Base-by-base conservation (phyloP, 2,797 vertebrate genomes). In the Gymnothorax reevesii region DNA sequence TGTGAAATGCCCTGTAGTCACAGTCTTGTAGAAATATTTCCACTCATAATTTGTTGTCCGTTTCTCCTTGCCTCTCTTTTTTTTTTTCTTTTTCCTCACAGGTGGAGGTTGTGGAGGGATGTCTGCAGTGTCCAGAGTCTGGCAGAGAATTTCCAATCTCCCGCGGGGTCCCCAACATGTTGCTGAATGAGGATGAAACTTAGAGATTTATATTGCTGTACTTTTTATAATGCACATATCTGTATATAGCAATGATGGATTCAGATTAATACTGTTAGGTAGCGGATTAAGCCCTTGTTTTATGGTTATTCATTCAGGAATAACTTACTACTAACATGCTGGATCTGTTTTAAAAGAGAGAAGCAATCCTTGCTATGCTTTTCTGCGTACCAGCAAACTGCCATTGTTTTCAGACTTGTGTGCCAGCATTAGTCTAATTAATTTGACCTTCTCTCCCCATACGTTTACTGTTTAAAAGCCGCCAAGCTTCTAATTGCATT, bases 41-140 rank as follows among this genome's bases (percentile, higher is more conserved):
- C 52, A 3, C 55, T 49, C 77, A 10, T 22, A 7, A 80, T 20
- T 55, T 6, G 5, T 42, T 42, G 33, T 42, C 33, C 2, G 33
- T 42, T 42, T 42, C 33, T 42, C 33, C 33, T 42, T 42, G 33
- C 33, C 2, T 42, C 33, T 42, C 33, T 42, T 42, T 42, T 42
- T 42, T 42, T 42, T 42, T 42, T 42, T 42, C 33, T 42, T 42
- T 42, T 27, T 71, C 8, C 2, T 27, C 10, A 13, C 91, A 98
- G 97, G 96, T 98, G 90, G 97, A 98, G 89, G 97, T 98, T 88
- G 87, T 98, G 0, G 97, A 98, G 90, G 98, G 97, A n/a, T 95
- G 94, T 22, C 93, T 98, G 88, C 94, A 97, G 82, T 98, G 98
- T 86, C 98, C 98, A 0, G 97, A 98, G 79, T 98, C 98, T 0